phyloP scores from a whole-genome alignment of 1,140 invertebrate genomes.

The Helicoverpa armigera region DNA sequence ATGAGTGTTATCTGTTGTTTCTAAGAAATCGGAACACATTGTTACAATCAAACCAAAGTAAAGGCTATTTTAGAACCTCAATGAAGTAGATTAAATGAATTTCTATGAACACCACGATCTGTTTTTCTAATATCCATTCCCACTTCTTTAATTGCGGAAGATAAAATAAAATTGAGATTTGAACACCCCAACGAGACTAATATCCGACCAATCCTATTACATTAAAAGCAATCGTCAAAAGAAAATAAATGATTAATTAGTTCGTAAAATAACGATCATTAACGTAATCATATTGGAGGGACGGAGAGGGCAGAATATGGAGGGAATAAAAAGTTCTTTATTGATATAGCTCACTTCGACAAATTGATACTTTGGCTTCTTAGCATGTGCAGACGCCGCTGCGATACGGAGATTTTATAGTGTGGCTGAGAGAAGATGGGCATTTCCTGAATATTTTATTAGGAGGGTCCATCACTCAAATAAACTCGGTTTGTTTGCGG shows the following conservation, averaged over 20 bases:
- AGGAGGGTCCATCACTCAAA: neutral
- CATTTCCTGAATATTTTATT: slow-evolving; percentile 4
- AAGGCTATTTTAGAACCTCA: too few species aligned
- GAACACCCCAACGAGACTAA: slow-evolving; percentile 1
- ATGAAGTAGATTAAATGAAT: too few species aligned
- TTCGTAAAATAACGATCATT: slow-evolving; percentile 47
- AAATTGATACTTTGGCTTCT: slow-evolving; percentile 44
- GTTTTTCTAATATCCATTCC: neutral
- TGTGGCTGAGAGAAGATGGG: neutral
- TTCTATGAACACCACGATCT: too few species aligned
- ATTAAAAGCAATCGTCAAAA: slow-evolving; percentile 29
- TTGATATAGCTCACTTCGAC: slow-evolving; percentile 47
- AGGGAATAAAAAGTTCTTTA: slow-evolving; percentile 48
- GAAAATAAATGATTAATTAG: slow-evolving; percentile 50
- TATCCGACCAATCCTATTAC: slow-evolving; percentile 41
- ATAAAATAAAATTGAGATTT: slow-evolving; percentile 27
- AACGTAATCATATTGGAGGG: slow-evolving; percentile 38
- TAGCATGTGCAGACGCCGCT: slow-evolving; percentile 13
- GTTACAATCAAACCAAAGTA: too few species aligned
- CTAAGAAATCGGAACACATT: too few species aligned
- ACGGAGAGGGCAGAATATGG: slow-evolving; percentile 36
- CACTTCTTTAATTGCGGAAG: slow-evolving; percentile 8
- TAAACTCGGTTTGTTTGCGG: too few species aligned
- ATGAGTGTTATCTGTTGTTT: too few species aligned
- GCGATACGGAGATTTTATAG: slow-evolving; percentile 23